Base-by-base conservation (phyloP, 2,888 invertebrate species). In the Euspilapteryx auroguttella region DNA sequence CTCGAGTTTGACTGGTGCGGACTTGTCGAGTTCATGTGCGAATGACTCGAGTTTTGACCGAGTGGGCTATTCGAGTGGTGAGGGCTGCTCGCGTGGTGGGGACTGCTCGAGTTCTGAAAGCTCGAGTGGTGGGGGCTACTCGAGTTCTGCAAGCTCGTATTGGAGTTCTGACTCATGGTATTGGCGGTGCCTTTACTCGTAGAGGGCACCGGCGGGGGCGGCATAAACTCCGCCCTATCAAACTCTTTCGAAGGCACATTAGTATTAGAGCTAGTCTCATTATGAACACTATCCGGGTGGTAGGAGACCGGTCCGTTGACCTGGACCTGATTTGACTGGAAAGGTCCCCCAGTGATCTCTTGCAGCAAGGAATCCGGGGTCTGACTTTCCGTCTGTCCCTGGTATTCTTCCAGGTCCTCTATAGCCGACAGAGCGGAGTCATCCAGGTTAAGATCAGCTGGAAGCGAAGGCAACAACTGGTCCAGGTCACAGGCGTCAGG, bases 381-480 rank as follows among this genome's bases (percentile, higher is more conserved):
- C n/a, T 21, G 17, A 9, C 26, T 15, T 27, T 29, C n/a, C 14
- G 17, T 30, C 27, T 32, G 10, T 24, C 29, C 5, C 23, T 31
- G 31, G 33, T 58, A 55, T 22, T 54, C 39, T 29, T 69, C 69
- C 2, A 71, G 50, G 34, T 71, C 71, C 1, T 65, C 57, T 28
- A 71, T 63, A 33, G 59, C 61, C 5, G 57, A 57, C 4, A 64
- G 46, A 10, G 61, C 56, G 12, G 55, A 49, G 38, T 73, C 68
- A 38, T 69, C 69, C n/a, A 75, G 53, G 38, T 84, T 68, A 44
- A 85, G 82, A 39, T 80, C 75, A 25, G 80, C 79, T 35, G 78
- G 82, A 11, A 82, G 54, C 17, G 79, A 77, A 10, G 83, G 82
- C 47, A 86, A 61, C 40, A 86, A 61, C 41, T 82, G 82, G 43